phyloP scores from a whole-genome alignment of 2,113 vertebrate genomes.

The Bagarius yarrelli region DNA sequence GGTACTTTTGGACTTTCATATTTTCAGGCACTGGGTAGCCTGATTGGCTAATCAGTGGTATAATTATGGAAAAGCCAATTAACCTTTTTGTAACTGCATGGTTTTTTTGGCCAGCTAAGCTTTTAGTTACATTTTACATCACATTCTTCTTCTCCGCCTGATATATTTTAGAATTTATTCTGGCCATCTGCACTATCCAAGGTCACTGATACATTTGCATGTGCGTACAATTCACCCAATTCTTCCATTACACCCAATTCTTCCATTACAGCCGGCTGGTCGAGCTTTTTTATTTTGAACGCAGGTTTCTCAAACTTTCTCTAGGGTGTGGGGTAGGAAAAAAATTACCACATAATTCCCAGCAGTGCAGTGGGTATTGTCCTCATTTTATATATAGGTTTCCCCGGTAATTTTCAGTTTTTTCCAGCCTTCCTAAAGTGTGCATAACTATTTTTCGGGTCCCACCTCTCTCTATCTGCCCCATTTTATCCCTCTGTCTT shows the following conservation, averaged over 20 bases:
- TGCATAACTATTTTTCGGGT: too few relatives aligned
- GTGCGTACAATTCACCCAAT: background rate
- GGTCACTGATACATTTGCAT: background rate
- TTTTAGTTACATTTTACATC: background rate
- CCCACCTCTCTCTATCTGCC: too few relatives aligned
- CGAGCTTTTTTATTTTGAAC: background rate
- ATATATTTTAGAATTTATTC: background rate
- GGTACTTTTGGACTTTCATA: background rate
- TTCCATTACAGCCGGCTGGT: background rate
- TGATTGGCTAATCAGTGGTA: background rate
- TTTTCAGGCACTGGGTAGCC: background rate
- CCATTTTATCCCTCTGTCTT: too few relatives aligned
- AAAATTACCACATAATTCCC: too few relatives aligned
- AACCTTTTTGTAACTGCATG: background rate
- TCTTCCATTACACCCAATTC: conserved; percentile 13
- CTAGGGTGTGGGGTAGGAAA: too few relatives aligned
- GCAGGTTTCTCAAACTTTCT: too few relatives aligned
- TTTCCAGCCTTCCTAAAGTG: background rate
- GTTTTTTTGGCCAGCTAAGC: background rate
- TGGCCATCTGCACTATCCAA: background rate
- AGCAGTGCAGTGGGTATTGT: background rate
- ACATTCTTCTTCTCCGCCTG: background rate
- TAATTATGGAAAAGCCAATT: background rate
- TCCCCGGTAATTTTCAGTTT: background rate
- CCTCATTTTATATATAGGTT: background rate